Evolutionary conservation across 2,797 vertebrate species (phyloP), one percentile per base, ranked within the genome.

Genomic region (Manis crassicaudata): DNA sequence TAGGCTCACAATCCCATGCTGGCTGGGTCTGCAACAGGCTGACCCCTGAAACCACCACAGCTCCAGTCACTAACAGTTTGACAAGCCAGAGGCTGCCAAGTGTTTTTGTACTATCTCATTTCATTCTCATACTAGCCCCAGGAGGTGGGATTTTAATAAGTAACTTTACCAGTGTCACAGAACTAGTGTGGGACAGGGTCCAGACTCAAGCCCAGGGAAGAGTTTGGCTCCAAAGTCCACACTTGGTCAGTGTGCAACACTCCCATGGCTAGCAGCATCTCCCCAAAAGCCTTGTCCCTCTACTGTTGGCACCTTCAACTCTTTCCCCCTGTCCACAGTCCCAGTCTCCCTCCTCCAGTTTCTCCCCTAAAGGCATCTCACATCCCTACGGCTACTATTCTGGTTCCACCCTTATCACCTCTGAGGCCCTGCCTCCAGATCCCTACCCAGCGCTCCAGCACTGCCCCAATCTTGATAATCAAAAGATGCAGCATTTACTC

Each of bases 181-280:
- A 85, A 83, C 35, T 27, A 58, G 17, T 0, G 16, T 32, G 2
- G 46, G 63, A 10, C 73, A 46, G 29, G 46, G 72, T 84, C 60
- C 35, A 58, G 73, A 52, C 25, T 56, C 68, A 67, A 73, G 84
- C 52, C 52, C 58, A 18, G 6, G 43, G 27, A 83, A 72, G 65
- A 81, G 35, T 68, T 27, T 18, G 72, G 79, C 90, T 91, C 67
- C 85, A n/a, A 94, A 96, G 95, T 96, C 92, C 86, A 43, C 0
- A 3, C 8, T n/a, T 35, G 72, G 50, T 58, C 73, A 60, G 77
- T 32, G 17, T 0, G 32, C 27, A 72, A 32, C 32, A 40, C n/a
- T 8, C 3, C 65, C 23, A 14, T 1, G 54, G n/a, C 85, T 62
- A 43, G 21, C 6, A 7, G 32, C 46, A 23, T 18, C 1, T 40